These are phyloP conservation scores for Asarcornis scutulata DNA, from an alignment of 2,113 vertebrate genomes.

Conservation along the genomic window DNA sequence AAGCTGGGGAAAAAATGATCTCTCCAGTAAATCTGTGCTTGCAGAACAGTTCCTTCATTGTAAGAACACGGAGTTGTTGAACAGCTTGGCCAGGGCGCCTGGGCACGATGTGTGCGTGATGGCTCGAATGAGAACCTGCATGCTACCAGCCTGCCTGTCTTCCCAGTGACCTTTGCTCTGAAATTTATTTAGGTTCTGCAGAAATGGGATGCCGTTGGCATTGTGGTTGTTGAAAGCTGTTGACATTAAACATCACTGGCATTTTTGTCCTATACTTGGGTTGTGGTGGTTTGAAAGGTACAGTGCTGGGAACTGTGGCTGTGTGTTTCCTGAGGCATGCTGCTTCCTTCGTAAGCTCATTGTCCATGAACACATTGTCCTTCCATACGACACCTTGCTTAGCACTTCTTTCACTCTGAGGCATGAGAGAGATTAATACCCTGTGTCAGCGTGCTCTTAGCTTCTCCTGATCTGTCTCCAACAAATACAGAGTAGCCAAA, in stretches of 20 bases:
- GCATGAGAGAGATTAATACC: neutral
- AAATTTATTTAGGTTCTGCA: neutral
- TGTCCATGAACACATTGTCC: neutral
- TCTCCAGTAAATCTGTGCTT: neutral
- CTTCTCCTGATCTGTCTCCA: neutral
- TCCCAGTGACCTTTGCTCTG: neutral
- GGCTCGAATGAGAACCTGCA: neutral
- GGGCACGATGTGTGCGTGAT: fast-evolving
- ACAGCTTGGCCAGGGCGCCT: neutral
- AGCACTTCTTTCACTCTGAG: fast-evolving
- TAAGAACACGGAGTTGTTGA: neutral
- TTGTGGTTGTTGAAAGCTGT: neutral
- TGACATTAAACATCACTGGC: neutral
- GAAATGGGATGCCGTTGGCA: neutral
- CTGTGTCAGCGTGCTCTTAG: too few species aligned
- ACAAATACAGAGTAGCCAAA: neutral
- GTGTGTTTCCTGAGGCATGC: neutral
- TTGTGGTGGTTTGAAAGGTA: neutral
- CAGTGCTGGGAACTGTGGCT: neutral
- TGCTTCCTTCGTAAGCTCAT: neutral
- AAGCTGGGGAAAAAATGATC: neutral
- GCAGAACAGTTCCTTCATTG: neutral
- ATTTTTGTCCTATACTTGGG: neutral
- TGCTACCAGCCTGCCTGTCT: fast-evolving
- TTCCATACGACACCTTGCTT: neutral